phyloP scores from a whole-genome alignment of 2,113 vertebrate genomes.

The Paratilapia polleni region DNA sequence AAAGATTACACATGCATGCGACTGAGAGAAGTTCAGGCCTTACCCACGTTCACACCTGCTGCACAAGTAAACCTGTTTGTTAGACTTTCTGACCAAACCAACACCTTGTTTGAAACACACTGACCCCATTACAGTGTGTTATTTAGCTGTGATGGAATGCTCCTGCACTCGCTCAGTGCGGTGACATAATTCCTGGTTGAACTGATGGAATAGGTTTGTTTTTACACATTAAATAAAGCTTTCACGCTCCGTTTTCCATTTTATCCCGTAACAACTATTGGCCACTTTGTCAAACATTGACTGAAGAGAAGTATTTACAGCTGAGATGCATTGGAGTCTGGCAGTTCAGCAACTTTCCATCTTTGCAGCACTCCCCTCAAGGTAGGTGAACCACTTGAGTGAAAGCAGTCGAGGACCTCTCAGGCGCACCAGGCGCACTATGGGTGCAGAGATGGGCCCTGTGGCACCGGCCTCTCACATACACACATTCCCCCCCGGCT shows the following conservation, averaged over 20 bases:
- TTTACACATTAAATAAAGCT: slow-evolving; percentile 22
- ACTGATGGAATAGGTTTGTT: slow-evolving; percentile 6
- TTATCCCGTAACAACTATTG: not conserved
- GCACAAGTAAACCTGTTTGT: not conserved
- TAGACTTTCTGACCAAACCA: not conserved
- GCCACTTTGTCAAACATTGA: slow-evolving; percentile 39
- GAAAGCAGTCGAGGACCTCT: slow-evolving; percentile 36
- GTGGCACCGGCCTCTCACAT: slow-evolving; percentile 23
- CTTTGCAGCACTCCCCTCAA: slow-evolving; percentile 18
- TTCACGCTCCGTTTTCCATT: slow-evolving; percentile 28
- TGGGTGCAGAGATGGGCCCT: slow-evolving; percentile 26
- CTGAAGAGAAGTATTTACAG: slow-evolving; percentile 11
- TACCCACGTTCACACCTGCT: not conserved
- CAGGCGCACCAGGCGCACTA: not conserved
- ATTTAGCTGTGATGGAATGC: slow-evolving; percentile 3
- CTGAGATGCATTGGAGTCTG: not conserved
- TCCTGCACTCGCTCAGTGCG: not conserved
- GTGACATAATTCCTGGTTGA: slow-evolving; percentile 1
- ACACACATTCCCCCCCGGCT: not conserved
- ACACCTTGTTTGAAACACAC: not conserved
- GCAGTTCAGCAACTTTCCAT: slow-evolving; percentile 42
- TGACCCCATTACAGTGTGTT: not conserved
- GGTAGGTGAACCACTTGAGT: slow-evolving; percentile 28
- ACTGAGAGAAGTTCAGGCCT: not conserved
- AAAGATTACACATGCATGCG: not conserved